Evolutionary conservation across 2,797 vertebrate species (phyloP).

Genomic region (Telmatherina bonti): DNA sequence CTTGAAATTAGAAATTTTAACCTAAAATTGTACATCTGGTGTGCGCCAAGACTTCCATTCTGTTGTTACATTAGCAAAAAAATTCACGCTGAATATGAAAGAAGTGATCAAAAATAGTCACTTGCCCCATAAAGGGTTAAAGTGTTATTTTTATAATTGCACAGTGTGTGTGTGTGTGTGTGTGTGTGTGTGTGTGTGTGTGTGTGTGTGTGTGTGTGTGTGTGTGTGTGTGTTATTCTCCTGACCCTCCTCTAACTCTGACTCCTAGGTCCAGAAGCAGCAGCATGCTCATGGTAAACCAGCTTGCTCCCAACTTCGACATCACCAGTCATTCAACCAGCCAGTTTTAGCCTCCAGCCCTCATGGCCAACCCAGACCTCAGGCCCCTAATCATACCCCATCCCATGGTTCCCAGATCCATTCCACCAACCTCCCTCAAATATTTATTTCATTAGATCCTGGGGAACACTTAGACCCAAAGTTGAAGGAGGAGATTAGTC

Average conservation of each 20-base stretch:
- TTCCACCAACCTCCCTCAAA: constrained; percentile 47
- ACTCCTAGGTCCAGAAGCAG: constrained; percentile 78
- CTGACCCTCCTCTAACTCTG: constrained; percentile 82
- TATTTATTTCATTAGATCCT: constrained; percentile 54
- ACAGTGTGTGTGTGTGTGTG: constrained; percentile 31
- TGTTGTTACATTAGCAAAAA: no score
- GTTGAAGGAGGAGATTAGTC: constrained; percentile 72
- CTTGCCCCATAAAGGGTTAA: no score
- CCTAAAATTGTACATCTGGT: no score
- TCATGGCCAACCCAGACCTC: constrained; percentile 59
- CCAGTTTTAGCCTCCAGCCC: constrained; percentile 56
- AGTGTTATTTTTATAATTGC: constrained; percentile 14
- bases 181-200: constrained; percentile 29
- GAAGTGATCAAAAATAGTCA: no score
- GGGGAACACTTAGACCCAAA: constrained; percentile 34
- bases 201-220: constrained; percentile 31
- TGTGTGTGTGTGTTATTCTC: constrained; percentile 42
- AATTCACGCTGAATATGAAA: no score
- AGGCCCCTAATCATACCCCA: constrained; percentile 34
- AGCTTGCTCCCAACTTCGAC: constrained; percentile 70
- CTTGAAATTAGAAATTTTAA: no score
- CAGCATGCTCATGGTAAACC: constrained; percentile 78
- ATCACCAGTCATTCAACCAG: constrained; percentile 71
- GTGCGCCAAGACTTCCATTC: no score
- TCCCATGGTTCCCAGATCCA: constrained; percentile 48